Evolutionary conservation across 2,797 vertebrate species (phyloP), one percentile per base, ranked within the genome.

Genomic region (Morus bassanus): DNA sequence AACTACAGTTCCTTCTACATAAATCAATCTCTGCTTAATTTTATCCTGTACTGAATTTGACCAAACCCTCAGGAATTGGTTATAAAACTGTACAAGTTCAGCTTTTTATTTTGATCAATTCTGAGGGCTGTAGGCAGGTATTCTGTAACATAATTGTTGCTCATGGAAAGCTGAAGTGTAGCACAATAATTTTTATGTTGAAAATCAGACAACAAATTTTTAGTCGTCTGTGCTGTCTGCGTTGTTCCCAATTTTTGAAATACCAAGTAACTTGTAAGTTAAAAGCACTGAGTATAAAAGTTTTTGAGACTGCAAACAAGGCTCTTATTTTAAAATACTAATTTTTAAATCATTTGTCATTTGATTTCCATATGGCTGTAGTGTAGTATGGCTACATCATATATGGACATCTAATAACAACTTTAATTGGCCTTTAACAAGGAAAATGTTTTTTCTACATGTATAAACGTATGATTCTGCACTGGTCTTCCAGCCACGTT

Each of bases 11-110:
- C 84, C 68, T 91, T 87, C 92, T 69, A 80, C 88, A 63, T 85
- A 83, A 95, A 97, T 96, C 94, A 95, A 92, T 93, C 88, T 85
- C 46, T 72, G n/a, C 51, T 90, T 93, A 77, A 95, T 96, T 96
- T 96, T 37, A 91, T 56, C 59, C 88, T 83, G 80, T 6, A 37
- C 74, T 91, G 89, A 74, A 56, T 77, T 68, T 85, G 77, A 94
- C 86, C 90, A 95, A 94, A 95, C 93, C 96, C 94, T 88, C 67
- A 94, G 95, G 96, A 97, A 69, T 48, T 88, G 85, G 27, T 89
- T 89, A 50, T 46, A 65, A 93, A 93, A 37, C 75, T 65, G 54
- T 61, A 95, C 91, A 82, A 92, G 91, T 87, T 91, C 60, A 91
- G 89, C 74, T 95, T 92, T 85, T 72, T 53, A 37, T 84, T 94